phyloP scores from a whole-genome alignment of 2,113 vertebrate genomes.

The Gila orcuttii region DNA sequence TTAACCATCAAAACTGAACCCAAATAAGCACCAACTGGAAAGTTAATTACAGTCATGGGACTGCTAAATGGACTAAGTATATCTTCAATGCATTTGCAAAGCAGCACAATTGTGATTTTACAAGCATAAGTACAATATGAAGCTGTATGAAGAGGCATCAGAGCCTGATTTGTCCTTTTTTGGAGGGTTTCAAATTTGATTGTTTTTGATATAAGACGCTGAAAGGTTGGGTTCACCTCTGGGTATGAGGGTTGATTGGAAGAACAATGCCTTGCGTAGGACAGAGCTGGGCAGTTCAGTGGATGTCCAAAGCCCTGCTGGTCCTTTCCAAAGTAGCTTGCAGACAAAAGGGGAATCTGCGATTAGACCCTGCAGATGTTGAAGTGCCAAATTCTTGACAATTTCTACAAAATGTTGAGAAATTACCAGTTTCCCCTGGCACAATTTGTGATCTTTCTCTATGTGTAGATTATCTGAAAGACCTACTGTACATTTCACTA shows the following conservation, averaged over 20 bases:
- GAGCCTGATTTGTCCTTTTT: too few relatives aligned
- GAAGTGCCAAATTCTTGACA: conserved; percentile 61
- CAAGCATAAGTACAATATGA: too few relatives aligned
- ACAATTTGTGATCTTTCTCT: not conserved
- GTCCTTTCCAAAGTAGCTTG: not conserved
- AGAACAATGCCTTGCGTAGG: not conserved
- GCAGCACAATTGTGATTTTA: too few relatives aligned
- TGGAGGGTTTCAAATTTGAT: too few relatives aligned
- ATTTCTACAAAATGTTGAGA: conserved; percentile 1
- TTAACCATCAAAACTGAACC: not conserved
- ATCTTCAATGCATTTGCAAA: too few relatives aligned
- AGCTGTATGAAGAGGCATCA: too few relatives aligned
- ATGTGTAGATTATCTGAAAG: not conserved
- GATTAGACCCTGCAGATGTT: conserved; percentile 66
- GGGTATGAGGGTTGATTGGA: not conserved
- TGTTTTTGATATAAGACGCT: not conserved
- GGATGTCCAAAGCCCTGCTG: not conserved
- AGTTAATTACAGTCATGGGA: too few relatives aligned
- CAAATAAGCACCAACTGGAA: not conserved
- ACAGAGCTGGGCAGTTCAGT: not conserved
- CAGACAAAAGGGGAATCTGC: conserved; percentile 49
- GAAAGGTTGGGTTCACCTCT: not conserved
- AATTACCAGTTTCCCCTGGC: not conserved
- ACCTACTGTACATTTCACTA: not conserved
- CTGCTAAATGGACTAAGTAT: too few relatives aligned